These are phyloP conservation scores for Tretioscincus oriximinensis DNA, from an alignment of 2,113 vertebrate species.

Conservation along the genomic window DNA sequence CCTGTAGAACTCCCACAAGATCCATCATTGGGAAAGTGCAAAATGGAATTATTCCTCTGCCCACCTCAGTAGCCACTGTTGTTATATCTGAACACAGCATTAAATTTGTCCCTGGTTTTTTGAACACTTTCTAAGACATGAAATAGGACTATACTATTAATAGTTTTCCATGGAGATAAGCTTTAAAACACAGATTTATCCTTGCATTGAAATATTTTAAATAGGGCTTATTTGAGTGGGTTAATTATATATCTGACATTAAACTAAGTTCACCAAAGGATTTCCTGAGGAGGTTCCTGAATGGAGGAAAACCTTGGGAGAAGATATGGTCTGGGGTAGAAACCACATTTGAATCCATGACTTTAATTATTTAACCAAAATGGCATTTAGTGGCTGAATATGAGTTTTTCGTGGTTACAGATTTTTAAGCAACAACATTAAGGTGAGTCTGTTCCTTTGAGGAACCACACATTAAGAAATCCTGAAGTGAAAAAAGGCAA, in stretches of 20 bases:
- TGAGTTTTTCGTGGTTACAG: slow-evolving; percentile 22
- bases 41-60: no score
- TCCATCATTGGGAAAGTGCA: no score
- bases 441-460: background rate
- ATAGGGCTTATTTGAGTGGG: background rate
- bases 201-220: slow-evolving; percentile 9
- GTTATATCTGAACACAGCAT: background rate
- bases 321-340: slow-evolving; percentile 28
- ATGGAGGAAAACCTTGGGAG: slow-evolving; percentile 7
- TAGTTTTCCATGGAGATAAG: background rate
- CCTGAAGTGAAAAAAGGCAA: background rate
- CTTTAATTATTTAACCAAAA: slow-evolving; percentile 9
- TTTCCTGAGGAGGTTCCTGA: slow-evolving; percentile 29
- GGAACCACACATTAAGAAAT: background rate
- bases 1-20: no score
- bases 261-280: background rate
- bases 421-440: slow-evolving; percentile 8
- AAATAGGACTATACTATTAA: background rate
- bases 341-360: slow-evolving; percentile 6
- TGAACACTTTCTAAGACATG: background rate
- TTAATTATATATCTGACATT: background rate
- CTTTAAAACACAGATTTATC: background rate
- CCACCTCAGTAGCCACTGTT: no score
- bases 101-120: background rate
- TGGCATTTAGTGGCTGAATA: background rate